Percentiles rank a stretch among this genome's conserved stretches.
phyloP scores from a whole-genome alignment of 2,797 vertebrate species.

The Orientallactaga sibirica region DNA sequence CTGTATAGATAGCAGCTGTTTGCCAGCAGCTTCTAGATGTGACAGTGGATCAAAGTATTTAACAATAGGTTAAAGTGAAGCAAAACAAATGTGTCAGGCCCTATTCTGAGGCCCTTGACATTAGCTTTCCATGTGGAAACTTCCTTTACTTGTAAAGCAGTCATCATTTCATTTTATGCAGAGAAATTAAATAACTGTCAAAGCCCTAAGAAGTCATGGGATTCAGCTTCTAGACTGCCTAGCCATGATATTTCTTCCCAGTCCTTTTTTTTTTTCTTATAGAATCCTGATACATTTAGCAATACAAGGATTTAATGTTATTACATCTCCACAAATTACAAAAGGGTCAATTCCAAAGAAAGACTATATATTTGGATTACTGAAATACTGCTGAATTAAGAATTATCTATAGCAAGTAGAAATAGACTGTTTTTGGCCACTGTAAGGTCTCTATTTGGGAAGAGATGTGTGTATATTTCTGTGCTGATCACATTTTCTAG shows the following conservation, averaged over 20 bases:
- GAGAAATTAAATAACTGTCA: not conserved
- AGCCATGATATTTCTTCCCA: not conserved
- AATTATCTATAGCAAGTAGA: not conserved
- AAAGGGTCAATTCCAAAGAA: not conserved
- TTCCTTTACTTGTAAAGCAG: not conserved
- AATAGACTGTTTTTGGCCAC: not conserved
- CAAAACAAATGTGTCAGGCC: not conserved
- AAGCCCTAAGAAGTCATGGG: not conserved
- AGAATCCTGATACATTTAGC: not conserved
- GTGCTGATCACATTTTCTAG: conserved; percentile 45
- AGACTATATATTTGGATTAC: not conserved
- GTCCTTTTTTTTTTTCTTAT: not conserved
- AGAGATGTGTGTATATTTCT: not conserved
- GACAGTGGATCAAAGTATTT: not conserved
- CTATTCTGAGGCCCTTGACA: not conserved
- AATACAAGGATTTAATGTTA: not conserved
- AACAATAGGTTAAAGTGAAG: not conserved
- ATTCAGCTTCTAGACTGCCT: not conserved
- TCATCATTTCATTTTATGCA: not conserved
- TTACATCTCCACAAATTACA: not conserved
- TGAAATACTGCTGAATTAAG: too few relatives aligned
- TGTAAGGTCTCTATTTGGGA: not conserved
- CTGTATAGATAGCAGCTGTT: not conserved
- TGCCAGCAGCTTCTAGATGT: not conserved
- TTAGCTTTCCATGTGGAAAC: not conserved